Percentiles rank a stretch among this genome's conserved stretches.
These are phyloP conservation scores for Drosophila acutilabella DNA, from an alignment of 2,888 invertebrate species.

Conservation along the genomic window DNA sequence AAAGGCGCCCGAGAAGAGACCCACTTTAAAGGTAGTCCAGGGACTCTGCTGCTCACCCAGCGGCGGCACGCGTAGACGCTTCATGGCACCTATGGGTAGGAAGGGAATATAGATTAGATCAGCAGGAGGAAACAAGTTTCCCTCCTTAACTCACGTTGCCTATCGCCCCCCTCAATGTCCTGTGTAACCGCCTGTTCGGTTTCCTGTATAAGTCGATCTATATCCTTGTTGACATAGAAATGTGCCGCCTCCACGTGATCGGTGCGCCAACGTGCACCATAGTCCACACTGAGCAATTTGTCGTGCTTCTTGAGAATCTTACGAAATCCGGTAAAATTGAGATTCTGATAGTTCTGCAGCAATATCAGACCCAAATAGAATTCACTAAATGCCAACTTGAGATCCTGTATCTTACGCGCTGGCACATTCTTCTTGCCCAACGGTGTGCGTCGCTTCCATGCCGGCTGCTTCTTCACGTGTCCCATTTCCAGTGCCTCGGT, in stretches of 20 bases:
- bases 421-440: slow-evolving; percentile 86
- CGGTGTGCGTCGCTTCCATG: slow-evolving; percentile 84
- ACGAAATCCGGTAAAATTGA: slow-evolving; percentile 95
- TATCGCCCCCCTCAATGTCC: slow-evolving; percentile 91
- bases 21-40: slow-evolving; percentile 94
- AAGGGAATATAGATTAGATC: not conserved
- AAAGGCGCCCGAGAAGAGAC: slow-evolving; percentile 93
- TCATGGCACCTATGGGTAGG: slow-evolving; percentile 89
- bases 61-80: slow-evolving; percentile 93
- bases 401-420: slow-evolving; percentile 90
- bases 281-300: slow-evolving; percentile 89
- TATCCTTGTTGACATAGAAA: slow-evolving; percentile 94
- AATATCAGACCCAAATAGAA: slow-evolving; percentile 94
- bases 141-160: slow-evolving; percentile 85
- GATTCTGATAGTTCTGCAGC: slow-evolving; percentile 94
- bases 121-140: too few relatives aligned
- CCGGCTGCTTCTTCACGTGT: slow-evolving; percentile 82
- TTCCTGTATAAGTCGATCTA: slow-evolving; percentile 90
- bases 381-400: slow-evolving; percentile 95
- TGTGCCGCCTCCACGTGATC: slow-evolving; percentile 92
- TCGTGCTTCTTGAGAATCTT: slow-evolving; percentile 97
- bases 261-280: slow-evolving; percentile 92
- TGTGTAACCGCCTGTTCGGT: slow-evolving; percentile 90
- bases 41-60: slow-evolving; percentile 93
- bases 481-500: slow-evolving; percentile 86